Base-by-base conservation (phyloP, 2,888 invertebrate species). In the Endomychus coccineus region DNA sequence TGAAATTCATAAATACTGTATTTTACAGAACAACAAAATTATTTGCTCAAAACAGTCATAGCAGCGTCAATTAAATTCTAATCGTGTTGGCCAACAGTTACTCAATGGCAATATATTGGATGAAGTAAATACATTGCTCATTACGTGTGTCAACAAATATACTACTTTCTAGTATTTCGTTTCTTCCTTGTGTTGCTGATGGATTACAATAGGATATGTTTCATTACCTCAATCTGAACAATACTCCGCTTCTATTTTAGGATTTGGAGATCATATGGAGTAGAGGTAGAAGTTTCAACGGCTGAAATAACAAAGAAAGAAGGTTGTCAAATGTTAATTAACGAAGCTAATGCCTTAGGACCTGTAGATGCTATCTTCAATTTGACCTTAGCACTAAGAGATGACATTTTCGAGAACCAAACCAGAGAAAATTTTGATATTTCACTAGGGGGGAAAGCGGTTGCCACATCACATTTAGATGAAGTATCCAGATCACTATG, bases 311-410 rank as follows among this genome's bases (percentile, higher is more conserved):
- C 80, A 0, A 80, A 77, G 0, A 64, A 71, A 22, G 62, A 73
- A 3, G 88, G 87, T 1, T 84, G 87, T 38, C 70, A 71, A 33
- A 55, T 67, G 11, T 71, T 91, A 46, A 56, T 94, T 0, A 67
- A 71, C 27, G 71, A 75, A 51, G 78, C 84, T 0, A 64, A 64
- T 16, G 48, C 69, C 0, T 58, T 83, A 49, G 86, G 80, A 1
- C 76, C 76, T 2, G 75, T 92, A 11, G 83, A 82, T 14, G 91
- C 83, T 13, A 80, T 94, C 32, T 92, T 91, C 68, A 90, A 94
- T 61, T 69, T 94, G 42, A 92, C 91, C 5, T 88, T 88, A 54
- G 75, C 78, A 3, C 62, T 89, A 6, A 74, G 73, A 44, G 89
- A 89, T 55, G 76, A 75, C 0, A 67, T 86, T 27, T 75, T 89